Evolutionary conservation across 1,140 invertebrate species (phyloP).

Genomic region (Drosophila orosa): DNA sequence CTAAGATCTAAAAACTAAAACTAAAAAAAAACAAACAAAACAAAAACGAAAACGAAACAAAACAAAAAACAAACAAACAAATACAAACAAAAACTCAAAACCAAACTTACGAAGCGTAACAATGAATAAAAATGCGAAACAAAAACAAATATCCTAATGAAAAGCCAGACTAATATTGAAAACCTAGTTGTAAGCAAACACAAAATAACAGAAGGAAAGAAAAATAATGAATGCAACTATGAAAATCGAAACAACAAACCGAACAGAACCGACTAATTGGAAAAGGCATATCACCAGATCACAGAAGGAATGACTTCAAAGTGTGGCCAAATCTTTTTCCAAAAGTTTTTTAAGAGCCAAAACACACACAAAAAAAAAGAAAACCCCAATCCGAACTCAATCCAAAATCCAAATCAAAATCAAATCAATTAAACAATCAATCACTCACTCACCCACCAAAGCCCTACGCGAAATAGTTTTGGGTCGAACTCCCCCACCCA

Average conservation of each 20-base stretch:
- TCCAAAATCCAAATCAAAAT: slow-evolving; percentile 3
- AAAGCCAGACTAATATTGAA: slow-evolving; percentile 25
- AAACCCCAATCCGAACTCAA: slow-evolving; percentile 13
- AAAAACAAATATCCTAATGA: slow-evolving; percentile 34
- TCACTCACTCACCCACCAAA: slow-evolving; percentile 40
- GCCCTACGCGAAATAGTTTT: slow-evolving; percentile 40
- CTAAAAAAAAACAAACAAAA: slow-evolving; percentile 18
- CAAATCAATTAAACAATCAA: slow-evolving; percentile 28
- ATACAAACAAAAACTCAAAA: slow-evolving; percentile 28
- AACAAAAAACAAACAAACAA: slow-evolving; percentile 54
- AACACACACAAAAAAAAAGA: background rate
- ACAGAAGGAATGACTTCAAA: slow-evolving; percentile 12
- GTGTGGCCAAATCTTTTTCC: slow-evolving; percentile 3
- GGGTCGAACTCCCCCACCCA: slow-evolving; percentile 44
- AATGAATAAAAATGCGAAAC: slow-evolving; percentile 52
- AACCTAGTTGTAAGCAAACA: slow-evolving; percentile 41
- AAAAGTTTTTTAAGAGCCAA: slow-evolving; percentile 10
- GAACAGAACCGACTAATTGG: slow-evolving; percentile 24
- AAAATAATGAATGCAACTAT: slow-evolving; percentile 14
- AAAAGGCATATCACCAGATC: slow-evolving; percentile 35
- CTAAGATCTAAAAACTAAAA: slow-evolving; percentile 18
- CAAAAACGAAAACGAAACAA: slow-evolving; percentile 9
- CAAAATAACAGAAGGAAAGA: slow-evolving; percentile 15
- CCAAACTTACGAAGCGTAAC: slow-evolving; percentile 32
- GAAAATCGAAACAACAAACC: slow-evolving; percentile 6